These are phyloP conservation scores for Halcyon senegalensis DNA, from an alignment of 2,113 vertebrate species.

Conservation along the genomic window DNA sequence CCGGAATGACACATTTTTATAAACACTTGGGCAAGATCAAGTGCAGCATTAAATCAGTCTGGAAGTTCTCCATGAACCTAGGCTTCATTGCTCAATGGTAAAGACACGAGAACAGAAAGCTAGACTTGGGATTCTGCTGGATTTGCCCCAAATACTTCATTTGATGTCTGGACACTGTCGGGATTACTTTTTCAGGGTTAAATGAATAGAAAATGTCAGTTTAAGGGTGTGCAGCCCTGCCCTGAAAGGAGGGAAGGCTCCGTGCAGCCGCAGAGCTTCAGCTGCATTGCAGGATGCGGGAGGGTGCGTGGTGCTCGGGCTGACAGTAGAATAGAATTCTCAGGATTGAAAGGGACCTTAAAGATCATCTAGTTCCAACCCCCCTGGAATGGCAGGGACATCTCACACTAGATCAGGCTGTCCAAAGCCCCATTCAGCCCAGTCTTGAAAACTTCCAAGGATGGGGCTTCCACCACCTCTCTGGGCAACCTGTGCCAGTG, in stretches of 20 bases:
- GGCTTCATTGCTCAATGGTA: neutral
- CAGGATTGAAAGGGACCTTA: too few relatives aligned
- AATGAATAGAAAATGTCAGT: neutral
- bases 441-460: too few relatives aligned
- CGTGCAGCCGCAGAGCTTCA: neutral
- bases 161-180: neutral
- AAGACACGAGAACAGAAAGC: neutral
- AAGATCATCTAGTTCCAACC: too few relatives aligned
- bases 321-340: neutral
- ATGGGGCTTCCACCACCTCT: too few relatives aligned
- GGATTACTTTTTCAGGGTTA: neutral
- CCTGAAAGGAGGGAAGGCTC: neutral
- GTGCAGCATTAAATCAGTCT: neutral
- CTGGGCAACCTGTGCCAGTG: too few relatives aligned
- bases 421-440: too few relatives aligned
- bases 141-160: neutral
- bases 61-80: neutral
- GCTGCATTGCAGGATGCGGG: rapidly evolving
- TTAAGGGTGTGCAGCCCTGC: neutral
- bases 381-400: too few relatives aligned
- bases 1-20: neutral
- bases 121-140: neutral
- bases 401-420: too few relatives aligned
- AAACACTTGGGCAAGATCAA: neutral
- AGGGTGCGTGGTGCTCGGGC: neutral